Base-by-base conservation (phyloP, 2,888 invertebrate genomes). In the Phorcus lineatus region DNA sequence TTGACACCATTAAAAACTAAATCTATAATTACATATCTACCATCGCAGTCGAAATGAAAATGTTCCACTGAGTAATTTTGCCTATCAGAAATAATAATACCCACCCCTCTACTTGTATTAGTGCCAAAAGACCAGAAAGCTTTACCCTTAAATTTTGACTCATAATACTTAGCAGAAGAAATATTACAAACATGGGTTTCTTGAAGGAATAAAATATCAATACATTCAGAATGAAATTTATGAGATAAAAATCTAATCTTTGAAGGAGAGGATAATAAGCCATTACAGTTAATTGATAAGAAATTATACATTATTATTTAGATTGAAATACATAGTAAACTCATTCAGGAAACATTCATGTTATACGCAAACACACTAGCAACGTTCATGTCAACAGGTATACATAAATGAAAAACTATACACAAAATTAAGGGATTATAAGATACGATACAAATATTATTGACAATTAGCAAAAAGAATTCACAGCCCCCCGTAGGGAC, bases 91-190 rank as follows among this genome's bases (percentile, higher is more conserved):
- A 76, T 54, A 55, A 76, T 16, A 17, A 76, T 28, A 3, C 76
- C 54, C 53, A 76, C 76, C 11, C 55, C 76, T 28, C 55, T 22
- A 28, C 55, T 53, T 9, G 16, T n/a, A 55, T 76, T 76, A 0
- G 22, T 55, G 7, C 76, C 76, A 28, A 76, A 76, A 55, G 52
- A 52, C 76, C 76, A 76, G 28, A 76, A 54, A 19, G 76, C 76
- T 31, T 76, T 76, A 16, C 53, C 53, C 0, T 55, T 31, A 57
- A 53, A 24, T 54, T 55, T n/a, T 4, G 53, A 55, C 19, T 76
- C 76, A 24, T 54, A 54, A 22, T 28, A 31, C 11, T 28, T 76
- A 11, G 54, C 76, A n/a, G 24, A 17, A 24, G 16, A 17, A 4
- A 76, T 36, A 54, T 28, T 55, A 28, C 16, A 31, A 28, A 76